Evolutionary conservation across 2,113 vertebrate genomes (phyloP).

Genomic region (Thinocorus orbignyianus): DNA sequence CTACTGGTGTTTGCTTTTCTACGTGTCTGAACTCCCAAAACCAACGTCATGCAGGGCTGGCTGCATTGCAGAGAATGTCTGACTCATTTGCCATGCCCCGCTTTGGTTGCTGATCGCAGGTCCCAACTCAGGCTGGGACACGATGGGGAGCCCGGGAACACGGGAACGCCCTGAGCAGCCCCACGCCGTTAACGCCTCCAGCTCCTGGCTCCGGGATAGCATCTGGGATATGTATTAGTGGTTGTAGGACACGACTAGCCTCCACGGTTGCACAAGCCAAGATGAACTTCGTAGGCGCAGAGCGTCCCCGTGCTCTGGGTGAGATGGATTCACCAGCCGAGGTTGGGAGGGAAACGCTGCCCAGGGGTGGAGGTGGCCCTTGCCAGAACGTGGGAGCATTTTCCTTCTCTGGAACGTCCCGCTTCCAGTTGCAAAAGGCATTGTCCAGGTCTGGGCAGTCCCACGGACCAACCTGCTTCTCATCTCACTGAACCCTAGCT

Average conservation of each 20-base stretch:
- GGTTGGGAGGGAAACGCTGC: accelerated
- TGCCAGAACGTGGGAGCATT: not conserved
- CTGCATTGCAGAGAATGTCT: not conserved
- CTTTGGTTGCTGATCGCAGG: not conserved
- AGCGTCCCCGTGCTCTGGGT: accelerated
- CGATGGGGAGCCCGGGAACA: accelerated
- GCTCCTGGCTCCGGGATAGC: not conserved
- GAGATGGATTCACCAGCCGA: accelerated
- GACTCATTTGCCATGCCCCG: not conserved
- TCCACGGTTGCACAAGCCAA: accelerated
- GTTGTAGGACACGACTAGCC: accelerated
- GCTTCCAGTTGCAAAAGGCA: not conserved
- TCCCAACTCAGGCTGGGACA: not conserved
- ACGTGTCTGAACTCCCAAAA: not conserved
- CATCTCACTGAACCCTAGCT: not conserved
- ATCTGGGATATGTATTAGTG: not conserved
- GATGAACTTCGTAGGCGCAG: not conserved
- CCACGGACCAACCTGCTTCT: not conserved
- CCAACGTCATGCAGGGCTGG: not conserved
- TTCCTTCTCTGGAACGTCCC: not conserved
- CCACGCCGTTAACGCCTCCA: accelerated
- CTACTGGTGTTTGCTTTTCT: not conserved
- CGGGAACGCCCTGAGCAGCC: not conserved
- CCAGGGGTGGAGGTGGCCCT: not conserved
- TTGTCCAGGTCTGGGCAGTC: not conserved